These are phyloP conservation scores for Helleia helle DNA, from an alignment of 2,888 invertebrate genomes.

Conservation along the genomic window DNA sequence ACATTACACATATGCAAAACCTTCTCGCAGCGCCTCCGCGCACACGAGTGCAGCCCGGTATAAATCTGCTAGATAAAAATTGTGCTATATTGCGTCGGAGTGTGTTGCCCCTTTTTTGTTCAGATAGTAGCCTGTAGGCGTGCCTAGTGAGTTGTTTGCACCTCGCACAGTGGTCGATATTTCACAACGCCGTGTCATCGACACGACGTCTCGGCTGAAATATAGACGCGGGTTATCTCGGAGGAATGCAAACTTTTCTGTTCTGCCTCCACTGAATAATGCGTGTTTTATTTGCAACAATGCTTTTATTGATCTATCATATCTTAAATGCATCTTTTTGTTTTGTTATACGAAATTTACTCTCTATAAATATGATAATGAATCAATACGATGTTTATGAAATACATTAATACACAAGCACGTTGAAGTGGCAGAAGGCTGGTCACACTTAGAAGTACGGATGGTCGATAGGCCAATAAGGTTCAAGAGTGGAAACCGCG, in stretches of 20 bases:
- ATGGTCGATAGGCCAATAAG: too few species aligned
- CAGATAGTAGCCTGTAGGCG: constrained; percentile 60
- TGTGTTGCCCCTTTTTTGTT: constrained; percentile 50
- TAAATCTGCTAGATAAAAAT: constrained; percentile 73
- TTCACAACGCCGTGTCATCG: constrained; percentile 54
- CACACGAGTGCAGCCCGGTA: constrained; percentile 35
- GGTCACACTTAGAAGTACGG: too few species aligned
- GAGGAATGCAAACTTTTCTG: constrained; percentile 30
- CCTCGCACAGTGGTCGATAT: constrained; percentile 69
- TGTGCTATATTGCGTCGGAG: constrained; percentile 55
- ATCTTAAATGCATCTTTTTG: constrained; percentile 8
- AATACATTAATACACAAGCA: too few species aligned
- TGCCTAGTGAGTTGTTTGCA: constrained; percentile 69
- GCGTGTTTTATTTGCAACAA: constrained; percentile 19
- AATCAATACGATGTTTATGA: too few species aligned
- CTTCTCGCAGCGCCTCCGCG: constrained; percentile 52
- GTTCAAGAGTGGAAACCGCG: too few species aligned
- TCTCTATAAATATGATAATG: too few species aligned
- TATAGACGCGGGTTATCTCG: constrained; percentile 29
- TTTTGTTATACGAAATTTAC: not conserved
- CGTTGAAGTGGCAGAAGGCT: too few species aligned
- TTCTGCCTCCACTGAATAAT: constrained; percentile 24
- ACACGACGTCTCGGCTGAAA: constrained; percentile 37
- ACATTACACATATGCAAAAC: constrained; percentile 75
- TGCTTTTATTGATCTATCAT: constrained; percentile 18